phyloP scores from a whole-genome alignment of 2,113 vertebrate species.

The Thoracochromis brauschi region DNA sequence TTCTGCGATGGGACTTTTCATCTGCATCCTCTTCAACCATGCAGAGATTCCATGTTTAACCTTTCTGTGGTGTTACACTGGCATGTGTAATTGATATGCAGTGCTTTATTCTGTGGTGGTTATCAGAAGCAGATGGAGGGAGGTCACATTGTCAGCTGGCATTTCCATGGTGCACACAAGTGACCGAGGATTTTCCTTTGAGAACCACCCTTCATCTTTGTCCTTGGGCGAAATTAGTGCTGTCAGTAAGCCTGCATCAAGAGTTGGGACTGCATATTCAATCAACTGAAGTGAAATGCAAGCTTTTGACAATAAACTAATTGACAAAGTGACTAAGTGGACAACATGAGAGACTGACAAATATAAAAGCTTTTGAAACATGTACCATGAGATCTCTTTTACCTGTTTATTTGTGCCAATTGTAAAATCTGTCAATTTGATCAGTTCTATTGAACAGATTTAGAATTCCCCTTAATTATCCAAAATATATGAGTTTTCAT shows the following conservation, averaged over 20 bases:
- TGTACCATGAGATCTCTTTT: neutral
- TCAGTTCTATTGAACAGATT: neutral
- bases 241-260: neutral
- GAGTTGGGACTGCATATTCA: neutral
- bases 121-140: constrained; percentile 42
- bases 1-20: neutral
- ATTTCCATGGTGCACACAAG: constrained; percentile 39
- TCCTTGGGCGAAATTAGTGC: constrained; percentile 15
- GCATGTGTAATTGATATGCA: constrained; percentile 29
- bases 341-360: neutral
- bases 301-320: neutral
- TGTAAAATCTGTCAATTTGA: neutral
- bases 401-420: neutral
- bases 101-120: constrained; percentile 24
- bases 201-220: constrained; percentile 3
- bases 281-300: neutral
- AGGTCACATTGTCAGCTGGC: constrained; percentile 55
- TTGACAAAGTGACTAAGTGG: neutral
- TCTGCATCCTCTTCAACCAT: neutral
- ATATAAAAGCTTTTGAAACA: neutral
- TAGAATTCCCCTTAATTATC: neutral
- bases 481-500: neutral
- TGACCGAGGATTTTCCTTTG: constrained; percentile 19
- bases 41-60: neutral
- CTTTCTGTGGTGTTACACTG: neutral